Conservation (phyloP, 2,797 vertebrate species). For the Chaetodon trifasciatus region DNA sequence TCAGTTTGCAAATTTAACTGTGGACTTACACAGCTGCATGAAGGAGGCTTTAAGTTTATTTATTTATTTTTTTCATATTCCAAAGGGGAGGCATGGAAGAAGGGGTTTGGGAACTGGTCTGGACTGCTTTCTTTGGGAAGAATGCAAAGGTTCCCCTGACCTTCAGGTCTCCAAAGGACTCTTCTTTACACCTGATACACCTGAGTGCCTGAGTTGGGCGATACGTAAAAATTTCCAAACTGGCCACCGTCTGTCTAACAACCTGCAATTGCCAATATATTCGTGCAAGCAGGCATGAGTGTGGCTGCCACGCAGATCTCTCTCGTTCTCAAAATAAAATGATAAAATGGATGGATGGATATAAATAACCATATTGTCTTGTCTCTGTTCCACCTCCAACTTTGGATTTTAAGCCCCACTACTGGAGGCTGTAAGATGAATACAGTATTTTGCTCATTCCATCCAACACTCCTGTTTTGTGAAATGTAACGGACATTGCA, state of each 20-base stretch:
- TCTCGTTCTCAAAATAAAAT: no score
- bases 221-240: no score
- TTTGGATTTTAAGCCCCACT: not conserved
- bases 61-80: not conserved
- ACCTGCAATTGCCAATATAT: no score
- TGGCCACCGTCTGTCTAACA: no score
- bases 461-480: not conserved
- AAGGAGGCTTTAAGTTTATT: not conserved
- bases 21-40: not conserved
- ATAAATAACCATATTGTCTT: not conserved
- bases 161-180: not conserved
- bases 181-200: not conserved
- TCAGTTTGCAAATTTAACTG: not conserved
- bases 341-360: not conserved
- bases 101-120: no score
- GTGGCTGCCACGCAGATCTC: no score
- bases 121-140: not conserved
- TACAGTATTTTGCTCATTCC: not conserved
- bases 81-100: not conserved
- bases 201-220: no score
- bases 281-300: no score
- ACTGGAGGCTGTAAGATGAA: not conserved
- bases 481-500: slow-evolving; percentile 18
- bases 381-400: not conserved
- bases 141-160: not conserved